Conservation (phyloP, 2,888 invertebrate species). For the Philereme vetulata region DNA sequence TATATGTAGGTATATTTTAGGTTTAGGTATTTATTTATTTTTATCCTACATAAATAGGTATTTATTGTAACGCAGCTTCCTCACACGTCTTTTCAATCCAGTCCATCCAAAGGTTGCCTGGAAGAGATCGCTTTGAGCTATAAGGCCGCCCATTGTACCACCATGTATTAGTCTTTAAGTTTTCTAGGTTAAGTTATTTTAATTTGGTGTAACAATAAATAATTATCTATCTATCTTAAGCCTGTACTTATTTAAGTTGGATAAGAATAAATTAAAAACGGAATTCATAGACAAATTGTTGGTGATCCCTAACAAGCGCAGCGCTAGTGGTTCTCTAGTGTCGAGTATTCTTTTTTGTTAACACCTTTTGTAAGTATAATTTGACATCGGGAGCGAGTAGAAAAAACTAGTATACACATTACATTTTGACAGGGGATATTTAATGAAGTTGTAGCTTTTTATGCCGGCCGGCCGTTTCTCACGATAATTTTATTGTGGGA, state of each 20-base stretch:
- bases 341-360: constrained; percentile 72
- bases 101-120: too few species aligned
- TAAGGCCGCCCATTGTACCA: too few species aligned
- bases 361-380: constrained; percentile 83
- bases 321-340: constrained; percentile 54
- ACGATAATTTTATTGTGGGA: constrained; percentile 71
- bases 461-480: constrained; percentile 63
- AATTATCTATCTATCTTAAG: too few species aligned
- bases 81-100: too few species aligned
- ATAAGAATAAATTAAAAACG: not conserved
- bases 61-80: too few species aligned
- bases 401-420: constrained; percentile 80
- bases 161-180: too few species aligned
- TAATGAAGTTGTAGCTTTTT: constrained; percentile 79
- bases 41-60: too few species aligned
- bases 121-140: too few species aligned
- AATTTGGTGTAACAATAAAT: too few species aligned
- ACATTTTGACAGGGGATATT: constrained; percentile 82
- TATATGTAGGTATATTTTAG: too few species aligned
- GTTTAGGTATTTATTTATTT: too few species aligned
- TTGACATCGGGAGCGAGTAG: constrained; percentile 79
- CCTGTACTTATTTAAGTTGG: not conserved
- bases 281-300: constrained; percentile 62
- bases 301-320: constrained; percentile 53
- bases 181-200: too few species aligned